These are phyloP conservation scores for Colius striatus DNA, from an alignment of 2,113 vertebrate genomes.

Conservation along the genomic window DNA sequence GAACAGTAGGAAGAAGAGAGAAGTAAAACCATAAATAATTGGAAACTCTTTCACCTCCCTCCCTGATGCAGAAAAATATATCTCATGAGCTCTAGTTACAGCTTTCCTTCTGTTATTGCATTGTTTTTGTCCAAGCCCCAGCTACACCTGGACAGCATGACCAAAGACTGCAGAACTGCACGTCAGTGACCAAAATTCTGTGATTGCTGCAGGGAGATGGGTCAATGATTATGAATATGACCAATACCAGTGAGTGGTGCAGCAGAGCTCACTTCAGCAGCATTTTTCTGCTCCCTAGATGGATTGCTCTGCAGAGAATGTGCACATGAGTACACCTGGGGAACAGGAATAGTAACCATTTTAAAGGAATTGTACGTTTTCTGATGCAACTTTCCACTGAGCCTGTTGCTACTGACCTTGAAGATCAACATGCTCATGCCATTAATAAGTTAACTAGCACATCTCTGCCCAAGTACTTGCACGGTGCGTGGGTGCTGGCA, in stretches of 20 bases:
- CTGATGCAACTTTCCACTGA: not conserved
- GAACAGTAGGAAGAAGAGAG: not conserved
- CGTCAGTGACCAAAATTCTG: not conserved
- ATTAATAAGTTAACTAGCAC: not conserved
- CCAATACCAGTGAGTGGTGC: not conserved
- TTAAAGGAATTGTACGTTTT: not conserved
- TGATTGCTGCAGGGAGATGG: not conserved
- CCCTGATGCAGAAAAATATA: not conserved
- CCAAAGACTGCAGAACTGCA: fast-evolving
- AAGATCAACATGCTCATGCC: not conserved
- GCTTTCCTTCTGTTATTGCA: not conserved
- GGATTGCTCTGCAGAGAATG: not conserved
- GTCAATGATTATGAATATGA: fast-evolving
- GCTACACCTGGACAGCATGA: no score
- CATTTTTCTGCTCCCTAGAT: not conserved
- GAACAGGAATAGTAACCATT: not conserved
- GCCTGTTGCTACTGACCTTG: not conserved
- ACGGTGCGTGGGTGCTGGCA: fast-evolving
- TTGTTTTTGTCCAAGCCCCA: not conserved
- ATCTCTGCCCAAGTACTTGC: fast-evolving
- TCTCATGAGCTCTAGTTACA: not conserved
- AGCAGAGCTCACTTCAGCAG: not conserved
- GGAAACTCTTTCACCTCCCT: not conserved
- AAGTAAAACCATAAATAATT: not conserved
- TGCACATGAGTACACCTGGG: fast-evolving